These are phyloP conservation scores for Columba janthina DNA, from an alignment of 2,113 vertebrate species.

Conservation along the genomic window DNA sequence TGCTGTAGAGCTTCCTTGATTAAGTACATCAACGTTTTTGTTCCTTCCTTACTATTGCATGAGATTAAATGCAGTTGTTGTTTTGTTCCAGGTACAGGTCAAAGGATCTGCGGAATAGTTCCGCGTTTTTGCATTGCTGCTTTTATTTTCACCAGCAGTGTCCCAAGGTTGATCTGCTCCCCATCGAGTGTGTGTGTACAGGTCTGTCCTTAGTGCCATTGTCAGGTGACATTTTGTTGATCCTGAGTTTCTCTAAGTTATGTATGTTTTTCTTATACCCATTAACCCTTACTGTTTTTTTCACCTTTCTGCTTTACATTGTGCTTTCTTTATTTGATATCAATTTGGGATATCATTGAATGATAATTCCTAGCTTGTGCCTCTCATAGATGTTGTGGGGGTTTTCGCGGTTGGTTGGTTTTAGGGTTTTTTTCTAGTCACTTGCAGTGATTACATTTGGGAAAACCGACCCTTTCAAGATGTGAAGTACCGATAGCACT, in stretches of 20 bases:
- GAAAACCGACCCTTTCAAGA: background rate
- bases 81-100: slow-evolving; percentile 31
- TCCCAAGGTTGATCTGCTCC: background rate
- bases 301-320: background rate
- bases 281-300: background rate
- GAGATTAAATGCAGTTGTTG: background rate
- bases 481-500: background rate
- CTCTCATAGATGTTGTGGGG: background rate
- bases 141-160: background rate
- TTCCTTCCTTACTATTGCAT: background rate
- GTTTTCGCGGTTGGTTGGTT: too few relatives aligned
- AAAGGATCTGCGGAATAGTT: background rate
- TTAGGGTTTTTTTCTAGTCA: background rate
- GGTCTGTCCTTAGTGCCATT: background rate
- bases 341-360: background rate
- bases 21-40: background rate
- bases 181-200: background rate
- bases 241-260: background rate
- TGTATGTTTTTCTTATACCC: background rate
- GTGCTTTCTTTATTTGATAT: background rate
- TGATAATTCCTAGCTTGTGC: background rate
- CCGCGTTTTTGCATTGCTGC: background rate
- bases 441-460: background rate
- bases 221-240: background rate
- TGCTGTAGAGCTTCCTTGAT: background rate